These are phyloP conservation scores for Exocentrus adspersus DNA, from an alignment of 2,888 invertebrate species.

Conservation along the genomic window DNA sequence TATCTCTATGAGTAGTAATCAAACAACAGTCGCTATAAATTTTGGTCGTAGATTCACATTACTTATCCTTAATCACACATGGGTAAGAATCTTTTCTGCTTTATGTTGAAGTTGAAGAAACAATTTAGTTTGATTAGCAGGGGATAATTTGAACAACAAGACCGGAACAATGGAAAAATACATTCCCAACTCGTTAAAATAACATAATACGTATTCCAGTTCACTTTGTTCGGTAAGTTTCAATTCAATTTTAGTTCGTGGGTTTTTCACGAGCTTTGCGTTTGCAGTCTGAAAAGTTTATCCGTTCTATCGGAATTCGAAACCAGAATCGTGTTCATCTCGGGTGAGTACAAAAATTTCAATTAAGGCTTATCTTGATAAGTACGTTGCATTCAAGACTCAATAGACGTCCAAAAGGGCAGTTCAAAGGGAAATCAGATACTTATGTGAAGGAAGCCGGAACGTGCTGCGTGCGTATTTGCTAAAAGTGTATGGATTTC, in stretches of 20 bases:
- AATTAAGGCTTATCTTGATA: constrained; percentile 26
- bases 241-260: background rate
- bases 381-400: constrained; percentile 14
- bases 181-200: background rate
- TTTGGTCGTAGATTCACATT: too few relatives aligned
- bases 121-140: too few relatives aligned
- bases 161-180: background rate
- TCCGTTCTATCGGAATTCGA: background rate
- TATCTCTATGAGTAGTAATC: too few relatives aligned
- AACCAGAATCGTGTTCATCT: constrained; percentile 8
- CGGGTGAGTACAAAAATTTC: constrained; percentile 21
- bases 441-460: too few relatives aligned
- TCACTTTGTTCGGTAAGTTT: background rate
- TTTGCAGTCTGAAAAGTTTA: background rate
- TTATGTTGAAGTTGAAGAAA: too few relatives aligned
- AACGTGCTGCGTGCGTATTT: too few relatives aligned
- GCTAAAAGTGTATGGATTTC: too few relatives aligned
- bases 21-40: too few relatives aligned
- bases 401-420: constrained; percentile 4
- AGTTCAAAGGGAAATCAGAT: too few relatives aligned
- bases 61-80: too few relatives aligned
- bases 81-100: too few relatives aligned
- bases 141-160: too few relatives aligned
- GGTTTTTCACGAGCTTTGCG: background rate
- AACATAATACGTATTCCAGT: background rate